A percentile compares a stretch with the other conserved stretches of the same genome.
These are phyloP conservation scores for Anseranas semipalmata DNA, from an alignment of 2,113 vertebrate genomes.

Conservation along the genomic window DNA sequence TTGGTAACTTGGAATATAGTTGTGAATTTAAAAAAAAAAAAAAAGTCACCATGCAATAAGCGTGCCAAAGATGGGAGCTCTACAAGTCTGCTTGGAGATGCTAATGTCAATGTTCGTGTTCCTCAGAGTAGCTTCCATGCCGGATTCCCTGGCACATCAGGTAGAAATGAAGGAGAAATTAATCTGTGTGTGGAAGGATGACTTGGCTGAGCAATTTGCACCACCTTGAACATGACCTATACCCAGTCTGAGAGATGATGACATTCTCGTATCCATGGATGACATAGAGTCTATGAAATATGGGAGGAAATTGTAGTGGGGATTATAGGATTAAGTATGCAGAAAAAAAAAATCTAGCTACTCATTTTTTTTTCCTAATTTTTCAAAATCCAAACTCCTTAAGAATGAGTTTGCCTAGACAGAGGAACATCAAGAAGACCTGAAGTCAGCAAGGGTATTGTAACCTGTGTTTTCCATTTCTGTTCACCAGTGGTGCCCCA, in stretches of 20 bases:
- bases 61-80: neutral
- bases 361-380: too few species aligned
- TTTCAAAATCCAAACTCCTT: too few species aligned
- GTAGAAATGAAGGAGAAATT: neutral
- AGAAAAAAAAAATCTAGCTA: too few species aligned
- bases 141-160: neutral
- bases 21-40: neutral
- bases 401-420: neutral
- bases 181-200: neutral
- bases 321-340: neutral
- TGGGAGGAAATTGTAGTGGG: neutral
- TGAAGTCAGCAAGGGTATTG: neutral
- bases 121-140: neutral
- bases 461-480: neutral
- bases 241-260: neutral
- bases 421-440: too few species aligned
- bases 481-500: neutral
- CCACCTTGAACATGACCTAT: neutral
- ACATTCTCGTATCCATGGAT: fast-evolving
- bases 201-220: neutral
- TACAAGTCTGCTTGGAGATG: neutral
- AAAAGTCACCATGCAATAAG: neutral
- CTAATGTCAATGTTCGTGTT: neutral
- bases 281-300: neutral
- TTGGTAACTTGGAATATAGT: neutral